A percentile compares a stretch with the other conserved stretches of the same genome.
These are phyloP conservation scores for Miniopterus natalensis DNA, from an alignment of 2,113 vertebrate genomes.

Conservation along the genomic window DNA sequence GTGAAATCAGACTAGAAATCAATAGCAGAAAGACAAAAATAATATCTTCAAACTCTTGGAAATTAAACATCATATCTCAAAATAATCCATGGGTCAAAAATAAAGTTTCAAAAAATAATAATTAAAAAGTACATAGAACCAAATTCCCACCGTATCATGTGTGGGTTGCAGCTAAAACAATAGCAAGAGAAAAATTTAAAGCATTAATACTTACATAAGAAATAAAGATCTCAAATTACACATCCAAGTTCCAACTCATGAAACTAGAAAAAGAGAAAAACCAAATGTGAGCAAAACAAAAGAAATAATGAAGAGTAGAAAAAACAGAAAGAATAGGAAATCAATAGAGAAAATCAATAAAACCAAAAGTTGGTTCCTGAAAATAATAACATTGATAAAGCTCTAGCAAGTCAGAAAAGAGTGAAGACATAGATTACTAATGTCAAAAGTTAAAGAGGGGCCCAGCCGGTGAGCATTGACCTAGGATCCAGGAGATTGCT, in stretches of 20 bases:
- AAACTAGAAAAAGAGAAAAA: neutral
- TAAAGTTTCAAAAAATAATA: neutral
- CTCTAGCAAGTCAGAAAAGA: neutral
- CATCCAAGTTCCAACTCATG: neutral
- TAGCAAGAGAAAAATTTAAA: neutral
- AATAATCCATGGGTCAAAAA: neutral
- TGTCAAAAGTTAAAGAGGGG: neutral
- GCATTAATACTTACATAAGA: neutral
- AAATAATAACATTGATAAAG: neutral
- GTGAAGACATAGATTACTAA: neutral
- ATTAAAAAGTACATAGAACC: neutral
- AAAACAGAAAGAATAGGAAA: neutral
- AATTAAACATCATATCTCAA: neutral
- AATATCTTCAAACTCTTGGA: neutral
- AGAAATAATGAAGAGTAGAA: neutral
- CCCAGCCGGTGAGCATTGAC: no score
- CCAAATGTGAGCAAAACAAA: neutral
- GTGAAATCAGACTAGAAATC: slow-evolving; percentile 1
- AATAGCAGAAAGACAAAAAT: neutral
- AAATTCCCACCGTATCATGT: neutral
- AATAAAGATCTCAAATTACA: neutral
- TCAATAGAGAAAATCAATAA: slow-evolving; percentile 9
- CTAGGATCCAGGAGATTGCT: no score
- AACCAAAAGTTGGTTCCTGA: neutral
- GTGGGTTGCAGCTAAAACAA: neutral